Conservation (phyloP, 2,113 vertebrate genomes). For the Seriola dumerili region DNA sequence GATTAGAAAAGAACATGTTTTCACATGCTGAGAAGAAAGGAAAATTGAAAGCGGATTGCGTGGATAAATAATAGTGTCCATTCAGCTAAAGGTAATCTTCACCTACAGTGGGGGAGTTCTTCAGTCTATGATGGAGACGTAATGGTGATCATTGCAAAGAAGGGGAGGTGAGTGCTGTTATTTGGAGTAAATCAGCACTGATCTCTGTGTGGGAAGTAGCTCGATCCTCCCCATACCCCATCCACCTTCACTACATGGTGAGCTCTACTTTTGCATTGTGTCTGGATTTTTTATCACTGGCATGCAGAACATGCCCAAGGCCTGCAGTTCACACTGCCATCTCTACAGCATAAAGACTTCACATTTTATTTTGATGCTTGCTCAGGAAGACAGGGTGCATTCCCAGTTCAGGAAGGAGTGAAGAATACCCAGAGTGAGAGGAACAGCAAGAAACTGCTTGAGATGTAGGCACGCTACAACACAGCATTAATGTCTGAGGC, state of each 20-base stretch:
- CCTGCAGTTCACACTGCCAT: constrained; percentile 82
- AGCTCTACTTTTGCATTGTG: constrained; percentile 82
- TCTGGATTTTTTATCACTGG: constrained; percentile 88
- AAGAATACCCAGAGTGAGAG: constrained; percentile 60
- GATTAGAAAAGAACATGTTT: constrained; percentile 42
- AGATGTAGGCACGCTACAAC: constrained; percentile 49
- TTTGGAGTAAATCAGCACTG: constrained; percentile 48
- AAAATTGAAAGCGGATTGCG: constrained; percentile 41
- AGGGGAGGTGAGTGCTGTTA: constrained; percentile 82
- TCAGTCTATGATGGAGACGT: constrained; percentile 41
- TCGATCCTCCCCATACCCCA: constrained; percentile 30
- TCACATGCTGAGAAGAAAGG: constrained; percentile 29
- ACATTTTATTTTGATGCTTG: constrained; percentile 73
- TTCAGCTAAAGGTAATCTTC: constrained; percentile 62
- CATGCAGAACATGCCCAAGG: constrained; percentile 91
- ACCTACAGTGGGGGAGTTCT: constrained; percentile 44
- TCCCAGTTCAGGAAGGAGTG: constrained; percentile 64
- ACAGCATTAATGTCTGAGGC: constrained; percentile 59
- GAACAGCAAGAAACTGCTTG: constrained; percentile 59
- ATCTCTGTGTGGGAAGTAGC: constrained; percentile 51
- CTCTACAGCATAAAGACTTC: constrained; percentile 66
- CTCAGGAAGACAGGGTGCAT: constrained; percentile 70
- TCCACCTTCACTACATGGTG: constrained; percentile 51
- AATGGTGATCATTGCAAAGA: constrained; percentile 46
- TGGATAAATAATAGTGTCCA: constrained; percentile 46